phyloP scores from a whole-genome alignment of 1,140 invertebrate genomes.

The Sycobia sp. region DNA sequence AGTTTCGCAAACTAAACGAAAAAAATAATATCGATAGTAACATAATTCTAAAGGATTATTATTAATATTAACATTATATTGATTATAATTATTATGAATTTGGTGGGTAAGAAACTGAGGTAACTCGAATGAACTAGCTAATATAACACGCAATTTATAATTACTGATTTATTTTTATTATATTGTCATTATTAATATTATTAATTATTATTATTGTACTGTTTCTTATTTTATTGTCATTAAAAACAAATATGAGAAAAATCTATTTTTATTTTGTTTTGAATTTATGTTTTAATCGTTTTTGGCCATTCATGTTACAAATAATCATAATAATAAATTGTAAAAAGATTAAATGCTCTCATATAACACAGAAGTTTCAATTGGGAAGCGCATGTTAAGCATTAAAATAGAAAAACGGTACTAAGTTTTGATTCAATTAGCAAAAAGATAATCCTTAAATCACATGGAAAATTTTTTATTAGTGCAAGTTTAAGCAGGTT shows the following conservation, averaged over 20 bases:
- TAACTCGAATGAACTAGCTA: constrained; percentile 42
- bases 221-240: constrained; percentile 60
- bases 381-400: constrained; percentile 23
- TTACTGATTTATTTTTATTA: constrained; percentile 56
- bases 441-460: constrained; percentile 30
- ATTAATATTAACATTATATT: constrained; percentile 54
- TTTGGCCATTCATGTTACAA: constrained; percentile 28
- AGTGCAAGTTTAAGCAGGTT: constrained; percentile 28
- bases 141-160: constrained; percentile 43
- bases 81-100: constrained; percentile 54
- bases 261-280: constrained; percentile 37
- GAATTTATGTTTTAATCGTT: constrained; percentile 30
- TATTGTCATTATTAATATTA: constrained; percentile 49
- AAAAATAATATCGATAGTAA: constrained; percentile 36
- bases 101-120: constrained; percentile 46
- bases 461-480: constrained; percentile 28
- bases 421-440: constrained; percentile 35
- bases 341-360: constrained; percentile 31
- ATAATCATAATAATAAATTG: constrained; percentile 26
- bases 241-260: constrained; percentile 54
- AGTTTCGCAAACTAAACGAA: constrained; percentile 43
- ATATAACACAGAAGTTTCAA: constrained; percentile 27
- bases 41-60: constrained; percentile 41
- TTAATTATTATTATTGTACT: constrained; percentile 56
- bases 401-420: constrained; percentile 32